Evolutionary conservation across 2,888 invertebrate species (phyloP).

Genomic region (Boloria selene): DNA sequence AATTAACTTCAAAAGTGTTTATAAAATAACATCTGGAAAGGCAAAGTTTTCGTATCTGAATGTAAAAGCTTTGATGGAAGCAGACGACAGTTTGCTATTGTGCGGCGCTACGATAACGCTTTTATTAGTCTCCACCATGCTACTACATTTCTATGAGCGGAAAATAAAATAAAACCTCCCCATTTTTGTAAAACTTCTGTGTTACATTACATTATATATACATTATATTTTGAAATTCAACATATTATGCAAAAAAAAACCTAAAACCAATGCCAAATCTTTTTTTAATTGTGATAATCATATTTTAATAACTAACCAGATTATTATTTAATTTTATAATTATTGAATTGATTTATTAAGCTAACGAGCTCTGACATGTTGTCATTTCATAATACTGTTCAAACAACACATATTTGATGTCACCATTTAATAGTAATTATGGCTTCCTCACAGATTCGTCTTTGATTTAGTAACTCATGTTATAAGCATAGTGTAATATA

Average conservation of each 20-base stretch:
- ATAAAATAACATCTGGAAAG: no score
- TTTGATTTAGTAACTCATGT: conserved; percentile 47
- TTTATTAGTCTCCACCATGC: conserved; percentile 63
- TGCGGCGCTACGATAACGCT: conserved; percentile 74
- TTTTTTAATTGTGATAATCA: no score
- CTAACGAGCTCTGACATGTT: background rate
- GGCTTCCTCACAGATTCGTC: conserved; percentile 41
- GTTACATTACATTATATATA: background rate
- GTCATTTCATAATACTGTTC: conserved; percentile 7
- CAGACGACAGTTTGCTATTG: conserved; percentile 72
- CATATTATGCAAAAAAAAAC: background rate
- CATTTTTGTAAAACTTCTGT: conserved; percentile 23
- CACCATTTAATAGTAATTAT: conserved; percentile 35
- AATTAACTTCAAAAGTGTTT: no score
- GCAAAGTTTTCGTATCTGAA: conserved; percentile 44
- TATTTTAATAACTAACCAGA: no score
- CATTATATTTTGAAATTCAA: background rate
- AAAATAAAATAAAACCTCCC: conserved; percentile 48
- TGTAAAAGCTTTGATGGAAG: conserved; percentile 65
- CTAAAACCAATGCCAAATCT: no score
- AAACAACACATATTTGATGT: conserved; percentile 25
- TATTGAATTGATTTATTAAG: conserved; percentile 10
- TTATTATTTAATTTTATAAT: background rate
- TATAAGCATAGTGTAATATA: conserved; percentile 44
- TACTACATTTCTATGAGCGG: conserved; percentile 39